These are phyloP conservation scores for Montipora capitata DNA, from an alignment of 92 coral and sea anemone species.

Conservation along the genomic window DNA sequence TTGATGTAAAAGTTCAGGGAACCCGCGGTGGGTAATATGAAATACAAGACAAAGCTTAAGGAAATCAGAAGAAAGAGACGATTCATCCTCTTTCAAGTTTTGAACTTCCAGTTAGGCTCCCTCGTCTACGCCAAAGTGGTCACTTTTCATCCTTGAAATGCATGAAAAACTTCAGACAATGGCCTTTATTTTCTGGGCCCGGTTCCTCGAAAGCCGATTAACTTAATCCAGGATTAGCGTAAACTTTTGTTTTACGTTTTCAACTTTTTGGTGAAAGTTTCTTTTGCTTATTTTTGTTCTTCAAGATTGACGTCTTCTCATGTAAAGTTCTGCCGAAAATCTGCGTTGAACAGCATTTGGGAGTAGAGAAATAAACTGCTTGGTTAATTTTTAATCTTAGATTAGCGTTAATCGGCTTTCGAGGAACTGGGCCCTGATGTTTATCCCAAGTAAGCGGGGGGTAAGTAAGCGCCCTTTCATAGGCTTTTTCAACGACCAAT, in stretches of 20 bases:
- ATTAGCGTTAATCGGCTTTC: too few species aligned
- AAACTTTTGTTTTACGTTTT: too few species aligned
- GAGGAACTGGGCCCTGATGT: too few species aligned
- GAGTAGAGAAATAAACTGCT: too few species aligned
- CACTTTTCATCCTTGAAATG: constrained; percentile 36
- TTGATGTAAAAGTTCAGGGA: constrained; percentile 87
- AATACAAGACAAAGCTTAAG: background rate
- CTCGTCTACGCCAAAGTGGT: background rate
- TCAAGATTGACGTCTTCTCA: too few species aligned
- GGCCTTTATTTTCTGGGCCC: constrained; percentile 57
- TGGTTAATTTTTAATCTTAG: too few species aligned
- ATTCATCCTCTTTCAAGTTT: constrained; percentile 15
- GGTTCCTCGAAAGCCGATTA: too few species aligned
- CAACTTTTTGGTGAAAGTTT: too few species aligned
- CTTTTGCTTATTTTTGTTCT: too few species aligned
- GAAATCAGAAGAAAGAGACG: background rate
- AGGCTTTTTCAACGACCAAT: constrained; percentile 81
- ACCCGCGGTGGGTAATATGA: constrained; percentile 3
- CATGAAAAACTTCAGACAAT: background rate
- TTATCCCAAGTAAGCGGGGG: constrained; percentile 17
- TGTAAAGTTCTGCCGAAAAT: too few species aligned
- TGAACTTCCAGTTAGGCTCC: background rate
- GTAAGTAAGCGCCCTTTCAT: constrained; percentile 44
- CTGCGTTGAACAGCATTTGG: too few species aligned
- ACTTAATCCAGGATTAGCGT: too few species aligned